Evolutionary conservation across 1,140 invertebrate species (phyloP).

Genomic region (Bombus superbus): DNA sequence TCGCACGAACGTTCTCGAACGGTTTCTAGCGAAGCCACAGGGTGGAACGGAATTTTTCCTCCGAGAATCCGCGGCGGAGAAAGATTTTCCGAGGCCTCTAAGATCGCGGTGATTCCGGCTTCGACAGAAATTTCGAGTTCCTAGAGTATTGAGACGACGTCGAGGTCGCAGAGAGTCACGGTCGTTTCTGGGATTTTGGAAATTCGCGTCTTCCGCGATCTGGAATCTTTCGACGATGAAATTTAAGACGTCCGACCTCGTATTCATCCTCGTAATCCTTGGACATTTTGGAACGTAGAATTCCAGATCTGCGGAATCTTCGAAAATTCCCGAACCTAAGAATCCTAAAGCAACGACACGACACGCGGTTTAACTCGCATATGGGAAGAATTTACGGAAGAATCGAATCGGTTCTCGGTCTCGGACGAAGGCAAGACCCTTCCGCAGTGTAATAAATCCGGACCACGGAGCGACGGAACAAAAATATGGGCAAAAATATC

Average conservation of each 20-base stretch:
- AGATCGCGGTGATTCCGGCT: neutral
- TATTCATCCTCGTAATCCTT: neutral
- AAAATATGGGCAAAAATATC: slow-evolving; percentile 25
- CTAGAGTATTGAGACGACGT: neutral
- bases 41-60: too few species aligned
- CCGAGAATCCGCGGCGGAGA: neutral
- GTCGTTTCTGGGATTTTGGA: neutral
- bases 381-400: neutral
- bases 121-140: neutral
- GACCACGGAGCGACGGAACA: neutral
- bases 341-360: neutral
- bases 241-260: neutral
- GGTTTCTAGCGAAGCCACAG: too few species aligned
- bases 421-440: neutral
- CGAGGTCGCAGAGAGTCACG: neutral
- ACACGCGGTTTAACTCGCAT: neutral
- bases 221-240: neutral
- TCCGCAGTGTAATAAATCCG: neutral
- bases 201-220: neutral
- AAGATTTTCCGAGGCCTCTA: neutral
- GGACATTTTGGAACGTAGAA: neutral
- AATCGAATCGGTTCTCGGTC: neutral
- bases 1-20: neutral
- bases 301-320: neutral
- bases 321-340: neutral